phyloP scores from a whole-genome alignment of 2,888 invertebrate genomes.

The Psylliodes chrysocephalus region DNA sequence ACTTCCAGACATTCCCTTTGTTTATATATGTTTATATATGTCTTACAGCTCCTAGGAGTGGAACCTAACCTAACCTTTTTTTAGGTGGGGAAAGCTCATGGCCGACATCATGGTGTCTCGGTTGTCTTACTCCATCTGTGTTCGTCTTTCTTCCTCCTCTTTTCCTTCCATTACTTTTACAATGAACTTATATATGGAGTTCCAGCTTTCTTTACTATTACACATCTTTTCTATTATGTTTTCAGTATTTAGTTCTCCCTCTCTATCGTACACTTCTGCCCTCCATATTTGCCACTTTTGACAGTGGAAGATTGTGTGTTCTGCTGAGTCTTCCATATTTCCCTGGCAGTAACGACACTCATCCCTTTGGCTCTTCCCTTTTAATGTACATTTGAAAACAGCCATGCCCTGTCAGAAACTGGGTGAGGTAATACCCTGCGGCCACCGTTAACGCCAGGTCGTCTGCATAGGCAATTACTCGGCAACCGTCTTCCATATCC shows the following conservation, averaged over 20 bases:
- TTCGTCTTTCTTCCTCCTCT: neutral
- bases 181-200: neutral
- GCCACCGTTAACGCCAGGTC: too few species aligned
- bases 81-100: neutral
- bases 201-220: neutral
- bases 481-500: too few species aligned
- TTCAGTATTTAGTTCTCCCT: neutral
- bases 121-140: neutral
- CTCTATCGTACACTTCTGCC: too few species aligned
- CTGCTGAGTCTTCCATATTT: neutral
- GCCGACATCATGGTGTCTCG: neutral
- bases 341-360: neutral
- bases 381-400: neutral
- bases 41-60: too few species aligned
- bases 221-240: neutral
- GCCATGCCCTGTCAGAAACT: neutral
- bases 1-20: too few species aligned
- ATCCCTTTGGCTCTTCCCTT: neutral
- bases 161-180: too few species aligned
- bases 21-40: too few species aligned
- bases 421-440: neutral
- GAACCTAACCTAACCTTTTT: slow-evolving; percentile 37
- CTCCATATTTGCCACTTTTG: neutral
- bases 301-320: neutral
- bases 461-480: too few species aligned